Evolutionary conservation across 2,113 vertebrate species (phyloP).

Genomic region (Alligator sinensis): DNA sequence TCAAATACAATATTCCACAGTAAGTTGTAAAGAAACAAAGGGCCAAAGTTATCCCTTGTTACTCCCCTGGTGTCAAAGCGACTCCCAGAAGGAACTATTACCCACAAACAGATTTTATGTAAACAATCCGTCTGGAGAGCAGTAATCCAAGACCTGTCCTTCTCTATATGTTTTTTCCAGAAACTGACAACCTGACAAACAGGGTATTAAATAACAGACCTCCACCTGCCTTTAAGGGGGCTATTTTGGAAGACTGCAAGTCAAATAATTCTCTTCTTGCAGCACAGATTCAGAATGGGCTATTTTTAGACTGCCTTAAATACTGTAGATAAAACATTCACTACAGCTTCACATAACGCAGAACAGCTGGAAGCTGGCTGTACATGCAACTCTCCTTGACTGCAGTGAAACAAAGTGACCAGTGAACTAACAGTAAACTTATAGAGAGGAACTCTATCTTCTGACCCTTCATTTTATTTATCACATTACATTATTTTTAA

Average conservation of each 20-base stretch:
- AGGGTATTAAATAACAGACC: neutral
- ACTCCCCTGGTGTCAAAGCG: neutral
- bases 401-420: neutral
- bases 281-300: slow-evolving; percentile 4
- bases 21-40: neutral
- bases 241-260: neutral
- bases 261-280: slow-evolving; percentile 1
- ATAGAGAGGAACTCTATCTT: neutral
- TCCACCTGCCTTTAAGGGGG: slow-evolving; percentile 27
- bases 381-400: neutral
- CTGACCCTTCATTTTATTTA: slow-evolving; percentile 17
- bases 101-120: neutral
- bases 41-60: neutral
- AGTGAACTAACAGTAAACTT: neutral
- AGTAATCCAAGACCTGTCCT: neutral
- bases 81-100: neutral
- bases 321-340: slow-evolving; percentile 35
- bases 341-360: neutral
- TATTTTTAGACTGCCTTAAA: slow-evolving; percentile 53
- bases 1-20: neutral
- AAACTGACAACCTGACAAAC: neutral
- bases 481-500: neutral
- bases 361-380: neutral
- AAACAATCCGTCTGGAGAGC: neutral
- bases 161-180: neutral